These are phyloP conservation scores for Pseudococcus jackbeardsleyi DNA, from an alignment of 2,888 invertebrate genomes.

Conservation along the genomic window DNA sequence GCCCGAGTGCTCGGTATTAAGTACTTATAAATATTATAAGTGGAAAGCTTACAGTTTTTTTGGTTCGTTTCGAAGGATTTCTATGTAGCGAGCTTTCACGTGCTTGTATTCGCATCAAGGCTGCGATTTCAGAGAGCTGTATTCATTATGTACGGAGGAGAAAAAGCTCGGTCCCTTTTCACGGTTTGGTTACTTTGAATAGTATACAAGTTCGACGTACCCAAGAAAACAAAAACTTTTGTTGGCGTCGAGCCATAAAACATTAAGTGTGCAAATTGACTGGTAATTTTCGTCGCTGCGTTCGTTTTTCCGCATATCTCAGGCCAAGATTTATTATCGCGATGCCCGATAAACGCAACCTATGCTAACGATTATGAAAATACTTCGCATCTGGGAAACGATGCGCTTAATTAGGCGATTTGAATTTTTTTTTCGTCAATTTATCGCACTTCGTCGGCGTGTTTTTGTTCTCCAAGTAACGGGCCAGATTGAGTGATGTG, in stretches of 20 bases:
- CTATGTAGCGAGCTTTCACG: neutral
- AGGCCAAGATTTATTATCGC: neutral
- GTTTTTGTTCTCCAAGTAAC: neutral
- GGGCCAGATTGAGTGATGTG: neutral
- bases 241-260: conserved; percentile 35
- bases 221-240: conserved; percentile 46
- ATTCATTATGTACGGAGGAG: neutral
- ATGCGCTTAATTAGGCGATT: conserved; percentile 14
- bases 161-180: neutral
- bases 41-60: conserved; percentile 16
- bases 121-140: neutral
- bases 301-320: conserved; percentile 27
- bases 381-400: neutral
- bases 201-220: conserved; percentile 10
- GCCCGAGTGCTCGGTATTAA: neutral
- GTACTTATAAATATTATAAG: conserved; percentile 28
- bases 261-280: conserved; percentile 48
- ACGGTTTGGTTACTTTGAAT: conserved; percentile 14
- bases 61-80: neutral
- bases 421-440: neutral
- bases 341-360: neutral
- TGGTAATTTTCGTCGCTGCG: conserved; percentile 23
- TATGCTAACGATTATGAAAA: conserved; percentile 8
- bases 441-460: neutral
- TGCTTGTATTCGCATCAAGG: neutral